Percentiles rank a stretch among this genome's conserved stretches.
These are phyloP conservation scores for Lamproptera curius DNA, from an alignment of 2,888 invertebrate genomes.

Conservation along the genomic window DNA sequence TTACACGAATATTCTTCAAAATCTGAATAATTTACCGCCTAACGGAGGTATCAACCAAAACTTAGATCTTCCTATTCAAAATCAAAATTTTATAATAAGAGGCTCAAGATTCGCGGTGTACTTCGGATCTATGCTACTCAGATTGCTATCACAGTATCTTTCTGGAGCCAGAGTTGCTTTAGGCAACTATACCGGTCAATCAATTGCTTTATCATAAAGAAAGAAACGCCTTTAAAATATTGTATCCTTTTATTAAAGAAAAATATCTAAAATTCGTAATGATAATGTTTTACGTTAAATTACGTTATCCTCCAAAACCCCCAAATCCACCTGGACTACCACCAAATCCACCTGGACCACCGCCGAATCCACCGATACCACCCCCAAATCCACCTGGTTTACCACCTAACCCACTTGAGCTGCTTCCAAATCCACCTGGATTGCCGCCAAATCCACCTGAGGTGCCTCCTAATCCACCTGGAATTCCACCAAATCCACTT, in stretches of 20 bases:
- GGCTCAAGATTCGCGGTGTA: conserved; percentile 48
- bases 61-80: conserved; percentile 8
- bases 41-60: conserved; percentile 3
- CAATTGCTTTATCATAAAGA: conserved; percentile 1
- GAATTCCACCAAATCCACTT: conserved; percentile 13
- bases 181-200: conserved; percentile 6
- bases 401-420: conserved; percentile 19
- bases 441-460: conserved; percentile 19
- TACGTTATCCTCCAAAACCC: conserved; percentile 10
- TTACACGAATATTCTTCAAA: conserved; percentile 16
- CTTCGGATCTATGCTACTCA: conserved; percentile 53
- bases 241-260: too few relatives aligned
- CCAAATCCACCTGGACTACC: conserved; percentile 17
- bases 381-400: conserved; percentile 27
- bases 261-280: too few relatives aligned
- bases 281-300: too few relatives aligned
- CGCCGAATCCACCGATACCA: conserved; percentile 29
- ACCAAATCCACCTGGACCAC: conserved; percentile 16
- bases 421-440: conserved; percentile 17
- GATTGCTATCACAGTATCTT: conserved; percentile 50
- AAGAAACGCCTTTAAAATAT: too few relatives aligned
- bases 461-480: conserved; percentile 16
- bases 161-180: conserved; percentile 35
- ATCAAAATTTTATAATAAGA: conserved; percentile 33
- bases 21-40: conserved; percentile 4